Conservation (phyloP, 2,888 invertebrate species). For the Polia nebulosa region DNA sequence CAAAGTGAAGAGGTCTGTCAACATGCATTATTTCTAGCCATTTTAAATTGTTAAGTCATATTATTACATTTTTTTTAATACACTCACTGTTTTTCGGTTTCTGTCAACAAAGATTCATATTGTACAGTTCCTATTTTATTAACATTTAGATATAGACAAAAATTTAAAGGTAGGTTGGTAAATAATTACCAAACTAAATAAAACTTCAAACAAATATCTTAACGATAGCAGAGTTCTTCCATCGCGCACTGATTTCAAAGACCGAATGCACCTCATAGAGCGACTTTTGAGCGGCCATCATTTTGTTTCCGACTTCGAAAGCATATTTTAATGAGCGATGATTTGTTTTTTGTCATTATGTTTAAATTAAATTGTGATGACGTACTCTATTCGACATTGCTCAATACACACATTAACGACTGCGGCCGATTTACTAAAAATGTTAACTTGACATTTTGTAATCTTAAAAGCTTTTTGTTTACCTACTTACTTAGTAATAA, state of each 20-base stretch:
- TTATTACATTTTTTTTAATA: neutral
- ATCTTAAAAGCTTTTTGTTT: conserved; percentile 23
- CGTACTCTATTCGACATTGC: conserved; percentile 18
- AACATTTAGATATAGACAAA: neutral
- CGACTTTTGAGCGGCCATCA: neutral
- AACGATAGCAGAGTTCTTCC: neutral
- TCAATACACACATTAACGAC: conserved; percentile 1
- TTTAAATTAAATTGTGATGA: conserved; percentile 27
- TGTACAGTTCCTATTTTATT: conserved; percentile 32
- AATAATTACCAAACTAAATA: too few species aligned
- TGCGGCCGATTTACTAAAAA: neutral
- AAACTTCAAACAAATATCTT: neutral
- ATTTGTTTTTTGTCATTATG: conserved; percentile 26
- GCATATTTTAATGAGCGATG: neutral
- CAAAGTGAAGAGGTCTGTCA: neutral
- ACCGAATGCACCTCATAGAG: conserved; percentile 12
- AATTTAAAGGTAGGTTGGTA: neutral
- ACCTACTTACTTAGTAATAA: conserved; percentile 23
- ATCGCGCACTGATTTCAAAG: conserved; percentile 16
- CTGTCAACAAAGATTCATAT: neutral
- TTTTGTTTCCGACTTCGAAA: conserved; percentile 19
- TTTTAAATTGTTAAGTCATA: neutral
- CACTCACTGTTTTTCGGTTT: neutral
- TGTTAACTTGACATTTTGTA: conserved; percentile 21
- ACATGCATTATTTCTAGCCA: neutral